These are phyloP conservation scores for Smutsia temminckii DNA, from an alignment of 2,797 vertebrate species.

Conservation along the genomic window DNA sequence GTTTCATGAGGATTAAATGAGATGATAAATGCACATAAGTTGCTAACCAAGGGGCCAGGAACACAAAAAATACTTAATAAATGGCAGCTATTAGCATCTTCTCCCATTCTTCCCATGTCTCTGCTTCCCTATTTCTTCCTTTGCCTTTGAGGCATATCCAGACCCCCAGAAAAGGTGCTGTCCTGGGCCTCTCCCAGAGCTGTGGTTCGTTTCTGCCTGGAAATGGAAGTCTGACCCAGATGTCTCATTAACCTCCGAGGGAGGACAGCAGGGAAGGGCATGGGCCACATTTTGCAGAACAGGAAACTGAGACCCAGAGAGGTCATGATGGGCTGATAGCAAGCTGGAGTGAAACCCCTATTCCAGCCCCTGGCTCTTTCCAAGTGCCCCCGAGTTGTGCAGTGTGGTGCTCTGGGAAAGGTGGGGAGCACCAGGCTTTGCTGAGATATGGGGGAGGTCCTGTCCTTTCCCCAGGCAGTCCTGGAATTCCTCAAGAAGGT, in stretches of 20 bases:
- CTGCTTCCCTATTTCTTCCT: not conserved
- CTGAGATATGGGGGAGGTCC: not conserved
- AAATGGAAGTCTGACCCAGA: not conserved
- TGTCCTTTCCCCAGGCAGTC: constrained; percentile 86
- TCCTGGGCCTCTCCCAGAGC: not conserved
- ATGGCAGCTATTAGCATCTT: not conserved
- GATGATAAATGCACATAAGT: not conserved
- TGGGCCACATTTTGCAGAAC: not conserved
- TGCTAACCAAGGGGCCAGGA: not conserved
- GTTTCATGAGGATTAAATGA: not conserved
- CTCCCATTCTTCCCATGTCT: not conserved
- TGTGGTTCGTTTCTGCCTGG: not conserved
- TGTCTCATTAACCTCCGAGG: not conserved
- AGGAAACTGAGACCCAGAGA: not conserved
- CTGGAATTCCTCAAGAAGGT: constrained; percentile 95
- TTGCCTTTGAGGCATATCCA: not conserved
- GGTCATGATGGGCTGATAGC: not conserved
- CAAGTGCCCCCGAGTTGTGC: rapidly evolving
- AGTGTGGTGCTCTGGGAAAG: not conserved
- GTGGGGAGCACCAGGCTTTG: not conserved
- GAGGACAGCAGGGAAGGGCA: not conserved
- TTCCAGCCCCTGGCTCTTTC: not conserved
- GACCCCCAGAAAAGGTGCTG: not conserved
- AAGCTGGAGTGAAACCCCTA: not conserved
- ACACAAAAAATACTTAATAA: not conserved